Evolutionary conservation across 2,888 invertebrate genomes (phyloP).

Genomic region (Stratiomys singularior): DNA sequence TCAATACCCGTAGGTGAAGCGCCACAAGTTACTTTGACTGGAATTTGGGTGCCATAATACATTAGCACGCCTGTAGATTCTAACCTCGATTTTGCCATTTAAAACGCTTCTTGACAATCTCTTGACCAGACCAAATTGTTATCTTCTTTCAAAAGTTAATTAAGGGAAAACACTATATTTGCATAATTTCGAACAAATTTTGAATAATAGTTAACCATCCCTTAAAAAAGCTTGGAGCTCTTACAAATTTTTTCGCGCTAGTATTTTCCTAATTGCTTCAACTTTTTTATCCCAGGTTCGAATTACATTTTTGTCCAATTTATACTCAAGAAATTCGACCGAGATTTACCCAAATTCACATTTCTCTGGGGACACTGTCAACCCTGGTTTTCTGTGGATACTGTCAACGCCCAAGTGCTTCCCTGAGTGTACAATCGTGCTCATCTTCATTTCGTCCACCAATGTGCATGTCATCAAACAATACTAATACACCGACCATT

Average conservation of each 20-base stretch:
- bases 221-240: not conserved
- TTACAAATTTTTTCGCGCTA: not conserved
- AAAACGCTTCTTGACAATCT: not conserved
- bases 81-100: not conserved
- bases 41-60: not conserved
- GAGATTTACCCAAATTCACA: not conserved
- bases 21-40: not conserved
- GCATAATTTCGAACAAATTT: not conserved
- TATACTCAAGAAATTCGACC: not conserved
- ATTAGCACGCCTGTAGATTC: not conserved
- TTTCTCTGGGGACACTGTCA: not conserved
- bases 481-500: not conserved
- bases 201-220: not conserved
- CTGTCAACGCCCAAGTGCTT: not conserved
- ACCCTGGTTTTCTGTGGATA: not conserved
- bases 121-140: not conserved
- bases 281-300: not conserved
- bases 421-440: too few species aligned
- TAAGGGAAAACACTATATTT: not conserved
- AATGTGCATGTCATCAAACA: not conserved
- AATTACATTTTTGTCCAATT: not conserved
- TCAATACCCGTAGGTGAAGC: not conserved
- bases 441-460: not conserved
- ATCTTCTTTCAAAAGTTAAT: not conserved
- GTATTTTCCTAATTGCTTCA: not conserved